A percentile compares a stretch with the other conserved stretches of the same genome.
These are phyloP conservation scores for Quadroppia sp. DNA, from an alignment of 2,888 invertebrate species.

Conservation along the genomic window DNA sequence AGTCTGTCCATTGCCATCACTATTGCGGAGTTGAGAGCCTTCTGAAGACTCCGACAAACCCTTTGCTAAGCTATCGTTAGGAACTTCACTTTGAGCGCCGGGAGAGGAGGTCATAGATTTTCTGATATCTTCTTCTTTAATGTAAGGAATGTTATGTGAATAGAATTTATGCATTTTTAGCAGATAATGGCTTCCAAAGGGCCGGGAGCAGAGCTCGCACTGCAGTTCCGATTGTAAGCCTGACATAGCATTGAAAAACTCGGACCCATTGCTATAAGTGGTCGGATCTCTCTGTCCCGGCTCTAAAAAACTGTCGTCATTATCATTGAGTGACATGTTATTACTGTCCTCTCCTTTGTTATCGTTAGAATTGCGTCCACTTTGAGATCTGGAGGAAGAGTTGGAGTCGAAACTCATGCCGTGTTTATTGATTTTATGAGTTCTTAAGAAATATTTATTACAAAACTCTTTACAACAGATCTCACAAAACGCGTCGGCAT, in stretches of 20 bases:
- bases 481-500: conserved; percentile 57
- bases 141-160: conserved; percentile 52
- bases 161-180: conserved; percentile 55
- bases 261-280: conserved; percentile 32
- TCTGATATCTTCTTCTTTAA: conserved; percentile 46
- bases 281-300: conserved; percentile 43
- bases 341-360: conserved; percentile 40
- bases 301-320: conserved; percentile 39
- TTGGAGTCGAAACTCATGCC: conserved; percentile 50
- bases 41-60: conserved; percentile 8
- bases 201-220: conserved; percentile 53
- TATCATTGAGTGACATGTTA: conserved; percentile 23
- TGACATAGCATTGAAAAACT: conserved; percentile 36
- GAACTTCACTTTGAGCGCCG: conserved; percentile 22
- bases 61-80: conserved; percentile 23
- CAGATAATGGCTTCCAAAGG: conserved; percentile 54
- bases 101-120: conserved; percentile 20
- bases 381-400: conserved; percentile 31
- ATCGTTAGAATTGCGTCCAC: conserved; percentile 1
- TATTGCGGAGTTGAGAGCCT: neutral
- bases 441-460: conserved; percentile 57
- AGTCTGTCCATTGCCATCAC: conserved; percentile 1
- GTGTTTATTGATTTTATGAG: conserved; percentile 57
- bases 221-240: conserved; percentile 49
- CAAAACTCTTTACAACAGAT: conserved; percentile 58